Conservation (phyloP, 2,888 invertebrate species). For the Orchestes rusci region DNA sequence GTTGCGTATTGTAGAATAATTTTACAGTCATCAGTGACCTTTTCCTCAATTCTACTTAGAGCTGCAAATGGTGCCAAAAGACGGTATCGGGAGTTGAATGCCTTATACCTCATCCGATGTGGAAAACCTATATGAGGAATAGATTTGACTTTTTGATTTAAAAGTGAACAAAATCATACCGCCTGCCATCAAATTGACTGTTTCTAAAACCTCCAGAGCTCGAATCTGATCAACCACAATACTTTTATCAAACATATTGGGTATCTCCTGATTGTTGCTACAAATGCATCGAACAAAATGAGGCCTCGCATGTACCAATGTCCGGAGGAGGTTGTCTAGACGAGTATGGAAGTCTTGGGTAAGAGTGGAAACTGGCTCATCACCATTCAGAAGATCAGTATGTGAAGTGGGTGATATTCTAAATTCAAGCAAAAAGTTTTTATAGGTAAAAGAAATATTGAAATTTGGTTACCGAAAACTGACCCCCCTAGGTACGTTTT, state of each 20-base stretch:
- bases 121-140: constrained; percentile 58
- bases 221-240: constrained; percentile 83
- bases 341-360: constrained; percentile 95
- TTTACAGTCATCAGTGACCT: constrained; percentile 65
- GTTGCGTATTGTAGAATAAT: constrained; percentile 66
- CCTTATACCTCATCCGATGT: constrained; percentile 90
- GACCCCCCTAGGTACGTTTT: constrained; percentile 68
- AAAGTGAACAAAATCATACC: constrained; percentile 37
- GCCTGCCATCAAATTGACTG: constrained; percentile 91
- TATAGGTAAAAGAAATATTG: not conserved
- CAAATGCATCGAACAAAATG: constrained; percentile 92
- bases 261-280: constrained; percentile 74
- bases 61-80: constrained; percentile 74
- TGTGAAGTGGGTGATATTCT: constrained; percentile 86
- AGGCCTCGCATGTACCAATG: constrained; percentile 86
- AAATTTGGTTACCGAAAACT: constrained; percentile 50
- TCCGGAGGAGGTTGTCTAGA: constrained; percentile 84
- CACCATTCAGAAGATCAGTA: constrained; percentile 73
- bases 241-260: constrained; percentile 77
- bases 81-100: constrained; percentile 80
- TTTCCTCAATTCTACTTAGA: constrained; percentile 59
- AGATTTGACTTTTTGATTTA: not conserved
- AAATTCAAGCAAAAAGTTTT: not conserved
- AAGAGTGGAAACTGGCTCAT: constrained; percentile 79
- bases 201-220: constrained; percentile 81